Conservation (phyloP, 2,888 invertebrate species). For the Agonopterix subpropinquella region DNA sequence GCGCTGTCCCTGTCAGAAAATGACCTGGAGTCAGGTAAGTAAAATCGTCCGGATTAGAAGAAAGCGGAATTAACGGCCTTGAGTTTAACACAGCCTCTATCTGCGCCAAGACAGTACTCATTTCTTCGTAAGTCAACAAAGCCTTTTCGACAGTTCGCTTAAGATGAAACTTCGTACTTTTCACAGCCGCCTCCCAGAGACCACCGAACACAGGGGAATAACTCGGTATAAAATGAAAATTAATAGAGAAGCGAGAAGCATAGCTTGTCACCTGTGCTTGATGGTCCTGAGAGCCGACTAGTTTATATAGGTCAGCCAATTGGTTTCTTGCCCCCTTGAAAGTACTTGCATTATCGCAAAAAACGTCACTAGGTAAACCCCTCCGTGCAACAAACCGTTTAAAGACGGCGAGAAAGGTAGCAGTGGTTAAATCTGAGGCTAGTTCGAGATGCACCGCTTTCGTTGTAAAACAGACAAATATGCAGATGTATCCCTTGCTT, state of each 20-base stretch:
- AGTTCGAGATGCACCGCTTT: slow-evolving; percentile 2
- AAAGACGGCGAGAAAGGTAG: background rate
- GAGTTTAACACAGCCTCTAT: slow-evolving; percentile 12
- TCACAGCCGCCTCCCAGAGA: slow-evolving; percentile 11
- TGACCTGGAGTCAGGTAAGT: slow-evolving; percentile 1
- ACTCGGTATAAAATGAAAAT: slow-evolving; percentile 12
- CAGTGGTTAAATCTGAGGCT: background rate
- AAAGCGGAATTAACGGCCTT: slow-evolving; percentile 8
- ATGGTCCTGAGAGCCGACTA: background rate
- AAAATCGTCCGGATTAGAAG: slow-evolving; percentile 1
- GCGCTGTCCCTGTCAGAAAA: background rate
- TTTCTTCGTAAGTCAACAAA: slow-evolving; percentile 8
- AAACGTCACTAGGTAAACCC: background rate
- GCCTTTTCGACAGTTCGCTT: background rate
- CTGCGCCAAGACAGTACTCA: slow-evolving; percentile 8
- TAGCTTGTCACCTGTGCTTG: background rate
- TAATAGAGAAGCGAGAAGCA: background rate
- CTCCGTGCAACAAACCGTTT: slow-evolving; percentile 2
- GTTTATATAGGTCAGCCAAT: slow-evolving; percentile 3
- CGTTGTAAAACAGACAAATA: slow-evolving; percentile 2
- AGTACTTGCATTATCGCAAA: slow-evolving; percentile 1
- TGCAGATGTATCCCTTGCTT: slow-evolving; percentile 1
- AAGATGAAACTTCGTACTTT: slow-evolving; percentile 1
- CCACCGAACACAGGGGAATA: slow-evolving; percentile 13
- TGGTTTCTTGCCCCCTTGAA: slow-evolving; percentile 3